These are phyloP conservation scores for Chrysogorgia sp. DNA, from an alignment of 92 coral and sea anemone species.

Conservation along the genomic window DNA sequence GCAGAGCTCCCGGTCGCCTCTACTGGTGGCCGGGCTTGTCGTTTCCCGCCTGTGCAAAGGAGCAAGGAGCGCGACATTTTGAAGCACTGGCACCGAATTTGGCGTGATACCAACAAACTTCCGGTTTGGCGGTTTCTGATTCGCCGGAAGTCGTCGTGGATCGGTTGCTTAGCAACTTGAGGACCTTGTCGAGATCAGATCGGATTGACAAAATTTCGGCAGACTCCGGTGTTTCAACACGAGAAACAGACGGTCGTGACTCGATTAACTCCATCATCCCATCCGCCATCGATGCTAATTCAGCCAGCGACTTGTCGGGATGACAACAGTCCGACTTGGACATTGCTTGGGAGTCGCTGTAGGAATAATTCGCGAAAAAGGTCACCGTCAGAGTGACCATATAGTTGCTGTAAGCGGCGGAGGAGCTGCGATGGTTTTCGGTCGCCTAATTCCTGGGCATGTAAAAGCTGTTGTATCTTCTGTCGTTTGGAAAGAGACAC, in stretches of 20 bases:
- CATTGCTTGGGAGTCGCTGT: background rate
- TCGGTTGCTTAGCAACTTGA: conserved; percentile 6
- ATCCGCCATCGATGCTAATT: conserved; percentile 5
- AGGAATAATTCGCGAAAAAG: conserved; percentile 4
- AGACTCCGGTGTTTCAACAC: background rate
- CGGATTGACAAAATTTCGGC: conserved; percentile 20
- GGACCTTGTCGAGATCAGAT: conserved; percentile 27
- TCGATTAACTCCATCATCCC: conserved; percentile 16
- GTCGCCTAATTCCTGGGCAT: no score
- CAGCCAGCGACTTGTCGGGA: conserved; percentile 11
- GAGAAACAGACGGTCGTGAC: background rate
- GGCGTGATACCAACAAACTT: conserved; percentile 12
- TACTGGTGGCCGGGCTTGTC: no score
- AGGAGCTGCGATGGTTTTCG: no score
- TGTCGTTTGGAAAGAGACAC: no score
- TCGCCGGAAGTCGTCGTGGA: background rate
- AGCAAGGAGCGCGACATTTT: background rate
- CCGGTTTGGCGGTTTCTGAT: background rate
- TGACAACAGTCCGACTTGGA: conserved; percentile 19
- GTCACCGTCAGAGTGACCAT: conserved; percentile 7
- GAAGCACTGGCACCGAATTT: conserved; percentile 3
- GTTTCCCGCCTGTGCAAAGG: background rate
- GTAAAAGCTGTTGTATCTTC: no score
- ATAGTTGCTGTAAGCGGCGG: no score
- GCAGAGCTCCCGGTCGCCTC: conserved; percentile 4